Conservation (phyloP, 2,113 vertebrate species). For the Pitta sordida region DNA sequence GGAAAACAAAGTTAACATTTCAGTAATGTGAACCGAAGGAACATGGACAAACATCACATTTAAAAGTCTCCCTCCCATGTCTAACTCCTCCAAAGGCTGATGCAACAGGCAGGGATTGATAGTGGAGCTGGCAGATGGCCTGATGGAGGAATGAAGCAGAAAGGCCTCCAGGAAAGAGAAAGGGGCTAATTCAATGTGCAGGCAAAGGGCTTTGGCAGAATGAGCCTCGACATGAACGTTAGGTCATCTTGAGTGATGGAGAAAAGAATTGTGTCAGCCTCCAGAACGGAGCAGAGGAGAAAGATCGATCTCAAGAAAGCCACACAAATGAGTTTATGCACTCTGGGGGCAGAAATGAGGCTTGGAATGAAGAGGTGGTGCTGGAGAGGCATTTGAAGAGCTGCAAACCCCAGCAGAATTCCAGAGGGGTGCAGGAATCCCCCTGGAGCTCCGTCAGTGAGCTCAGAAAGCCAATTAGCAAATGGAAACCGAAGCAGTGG, state of each 20-base stretch:
- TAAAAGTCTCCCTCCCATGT: slow-evolving; percentile 12
- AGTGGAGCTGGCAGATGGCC: slow-evolving; percentile 47
- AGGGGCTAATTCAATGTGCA: slow-evolving; percentile 25
- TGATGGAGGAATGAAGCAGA: slow-evolving; percentile 38
- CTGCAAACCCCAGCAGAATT: slow-evolving; percentile 11
- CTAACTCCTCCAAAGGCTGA: slow-evolving; percentile 12
- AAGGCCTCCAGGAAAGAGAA: slow-evolving; percentile 48
- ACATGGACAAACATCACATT: slow-evolving; percentile 20
- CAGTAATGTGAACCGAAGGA: not conserved
- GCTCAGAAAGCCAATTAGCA: not conserved
- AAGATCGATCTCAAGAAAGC: slow-evolving; percentile 40
- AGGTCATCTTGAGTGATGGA: slow-evolving; percentile 37
- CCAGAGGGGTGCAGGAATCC: not conserved
- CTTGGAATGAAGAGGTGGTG: not conserved
- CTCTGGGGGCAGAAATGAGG: not conserved
- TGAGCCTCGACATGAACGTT: not conserved
- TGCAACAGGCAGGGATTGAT: slow-evolving; percentile 35
- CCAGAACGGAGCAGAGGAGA: slow-evolving; percentile 15
- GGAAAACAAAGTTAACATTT: slow-evolving; percentile 23
- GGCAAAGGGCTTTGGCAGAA: slow-evolving; percentile 26
- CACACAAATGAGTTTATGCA: not conserved
- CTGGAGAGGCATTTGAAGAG: not conserved
- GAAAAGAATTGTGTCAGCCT: slow-evolving; percentile 12
- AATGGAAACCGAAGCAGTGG: not conserved
- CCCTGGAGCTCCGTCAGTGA: not conserved